Evolutionary conservation across 2,113 vertebrate genomes (phyloP).

Genomic region (Lutjanus erythropterus): DNA sequence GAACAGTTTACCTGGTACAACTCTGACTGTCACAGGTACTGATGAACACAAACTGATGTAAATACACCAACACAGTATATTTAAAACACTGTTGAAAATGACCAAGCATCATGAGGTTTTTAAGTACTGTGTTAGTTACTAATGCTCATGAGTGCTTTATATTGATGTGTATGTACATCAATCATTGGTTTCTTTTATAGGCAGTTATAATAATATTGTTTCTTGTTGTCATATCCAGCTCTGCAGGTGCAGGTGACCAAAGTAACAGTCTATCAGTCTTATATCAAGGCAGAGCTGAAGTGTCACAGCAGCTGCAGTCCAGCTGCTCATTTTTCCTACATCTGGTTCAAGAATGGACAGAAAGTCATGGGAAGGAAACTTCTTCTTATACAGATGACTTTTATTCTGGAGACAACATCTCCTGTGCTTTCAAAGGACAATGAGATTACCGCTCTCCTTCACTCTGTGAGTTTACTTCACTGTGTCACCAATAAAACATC

Average conservation of each 20-base stretch:
- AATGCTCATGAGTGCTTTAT: not conserved
- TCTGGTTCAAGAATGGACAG: conserved; percentile 11
- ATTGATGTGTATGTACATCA: too few species aligned
- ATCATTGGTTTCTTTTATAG: too few species aligned
- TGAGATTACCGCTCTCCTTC: not conserved
- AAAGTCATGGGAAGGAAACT: not conserved
- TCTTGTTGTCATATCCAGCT: not conserved
- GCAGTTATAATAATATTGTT: not conserved
- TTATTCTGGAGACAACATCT: not conserved
- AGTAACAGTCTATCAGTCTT: not conserved
- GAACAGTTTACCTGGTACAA: conserved; percentile 17
- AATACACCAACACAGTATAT: not conserved
- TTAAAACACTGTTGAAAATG: not conserved
- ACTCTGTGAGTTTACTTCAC: conserved; percentile 43
- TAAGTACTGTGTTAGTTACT: too few species aligned
- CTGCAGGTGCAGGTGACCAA: not conserved
- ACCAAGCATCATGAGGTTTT: too few species aligned
- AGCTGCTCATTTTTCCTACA: not conserved
- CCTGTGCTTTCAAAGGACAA: conserved; percentile 11
- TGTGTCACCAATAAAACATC: too few species aligned
- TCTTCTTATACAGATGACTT: not conserved
- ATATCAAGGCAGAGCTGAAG: not conserved
- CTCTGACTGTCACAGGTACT: conserved; percentile 54
- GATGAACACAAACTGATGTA: not conserved
- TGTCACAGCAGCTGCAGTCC: conserved; percentile 19